phyloP scores from a whole-genome alignment of 1,140 invertebrate species.

The Frieseomelitta varia region DNA sequence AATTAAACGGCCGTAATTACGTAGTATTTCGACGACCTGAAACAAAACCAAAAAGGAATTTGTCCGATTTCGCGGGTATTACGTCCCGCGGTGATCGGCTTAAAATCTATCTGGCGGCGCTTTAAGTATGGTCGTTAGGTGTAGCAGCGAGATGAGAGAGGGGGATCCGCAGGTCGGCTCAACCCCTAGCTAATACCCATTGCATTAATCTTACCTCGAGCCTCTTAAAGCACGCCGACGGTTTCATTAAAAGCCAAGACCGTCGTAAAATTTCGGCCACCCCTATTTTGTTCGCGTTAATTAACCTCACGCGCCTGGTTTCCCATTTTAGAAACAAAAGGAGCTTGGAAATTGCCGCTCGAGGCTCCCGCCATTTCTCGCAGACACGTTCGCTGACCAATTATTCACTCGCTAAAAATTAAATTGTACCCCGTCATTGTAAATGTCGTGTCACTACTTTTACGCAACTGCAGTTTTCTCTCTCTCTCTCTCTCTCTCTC shows the following conservation, averaged over 20 bases:
- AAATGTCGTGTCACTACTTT: background rate
- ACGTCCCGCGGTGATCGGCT: background rate
- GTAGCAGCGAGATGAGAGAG: background rate
- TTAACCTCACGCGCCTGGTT: conserved; percentile 22
- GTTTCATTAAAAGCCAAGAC: conserved; percentile 45
- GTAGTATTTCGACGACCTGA: background rate
- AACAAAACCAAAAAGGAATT: background rate
- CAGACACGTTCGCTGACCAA: background rate
- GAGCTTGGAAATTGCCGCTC: background rate
- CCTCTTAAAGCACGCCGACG: conserved; percentile 24
- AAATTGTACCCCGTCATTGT: background rate
- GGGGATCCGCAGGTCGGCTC: conserved; percentile 33
- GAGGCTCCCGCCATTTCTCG: background rate
- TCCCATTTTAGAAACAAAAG: conserved; percentile 7
- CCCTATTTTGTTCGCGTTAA: conserved; percentile 36
- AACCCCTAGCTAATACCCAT: conserved; percentile 45
- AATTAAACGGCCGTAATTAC: background rate
- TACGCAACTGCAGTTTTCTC: too few species aligned
- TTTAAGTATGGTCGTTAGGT: conserved; percentile 33
- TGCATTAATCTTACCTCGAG: conserved; percentile 49
- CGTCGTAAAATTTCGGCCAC: conserved; percentile 37
- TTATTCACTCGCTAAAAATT: background rate
- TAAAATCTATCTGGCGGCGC: background rate
- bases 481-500: too few species aligned
- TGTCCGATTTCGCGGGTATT: conserved; percentile 12